Evolutionary conservation across 2,888 invertebrate species (phyloP).

Genomic region (Oasisia sp.): DNA sequence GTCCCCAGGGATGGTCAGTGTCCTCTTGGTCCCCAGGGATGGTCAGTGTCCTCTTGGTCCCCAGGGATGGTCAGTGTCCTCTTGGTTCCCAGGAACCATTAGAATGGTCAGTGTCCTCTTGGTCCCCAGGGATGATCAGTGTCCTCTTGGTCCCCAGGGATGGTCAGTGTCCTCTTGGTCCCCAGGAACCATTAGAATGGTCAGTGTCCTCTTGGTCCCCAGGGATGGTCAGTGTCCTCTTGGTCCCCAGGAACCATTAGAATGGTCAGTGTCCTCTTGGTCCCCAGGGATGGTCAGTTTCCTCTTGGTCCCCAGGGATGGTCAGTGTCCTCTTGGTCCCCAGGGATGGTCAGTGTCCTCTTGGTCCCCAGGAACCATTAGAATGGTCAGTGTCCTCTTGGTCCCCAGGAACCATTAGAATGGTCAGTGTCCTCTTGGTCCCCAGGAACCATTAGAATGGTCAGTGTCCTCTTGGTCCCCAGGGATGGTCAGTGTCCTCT

Average conservation of each 20-base stretch:
- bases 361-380: slow-evolving; percentile 17
- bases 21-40: too few relatives aligned
- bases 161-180: slow-evolving; percentile 67
- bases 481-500: slow-evolving; percentile 70
- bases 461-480: slow-evolving; percentile 44
- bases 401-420: slow-evolving; percentile 64
- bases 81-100: not conserved
- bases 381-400: slow-evolving; percentile 70
- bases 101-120: slow-evolving; percentile 70
- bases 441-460: slow-evolving; percentile 72
- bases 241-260: slow-evolving; percentile 51
- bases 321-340: slow-evolving; percentile 57
- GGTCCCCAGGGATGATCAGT: not conserved
- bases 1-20: too few relatives aligned
- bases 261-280: slow-evolving; percentile 69
- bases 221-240: slow-evolving; percentile 70
- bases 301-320: too few relatives aligned
- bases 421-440: slow-evolving; percentile 67
- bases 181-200: slow-evolving; percentile 72
- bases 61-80: slow-evolving; percentile 70
- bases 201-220: slow-evolving; percentile 44
- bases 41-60: slow-evolving; percentile 64
- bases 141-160: too few relatives aligned
- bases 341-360: slow-evolving; percentile 70
- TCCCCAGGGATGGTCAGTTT: too few relatives aligned